A percentile compares a stretch with the other conserved stretches of the same genome.
Conservation (phyloP, 2,113 vertebrate genomes). For the Eurypyga helias region DNA sequence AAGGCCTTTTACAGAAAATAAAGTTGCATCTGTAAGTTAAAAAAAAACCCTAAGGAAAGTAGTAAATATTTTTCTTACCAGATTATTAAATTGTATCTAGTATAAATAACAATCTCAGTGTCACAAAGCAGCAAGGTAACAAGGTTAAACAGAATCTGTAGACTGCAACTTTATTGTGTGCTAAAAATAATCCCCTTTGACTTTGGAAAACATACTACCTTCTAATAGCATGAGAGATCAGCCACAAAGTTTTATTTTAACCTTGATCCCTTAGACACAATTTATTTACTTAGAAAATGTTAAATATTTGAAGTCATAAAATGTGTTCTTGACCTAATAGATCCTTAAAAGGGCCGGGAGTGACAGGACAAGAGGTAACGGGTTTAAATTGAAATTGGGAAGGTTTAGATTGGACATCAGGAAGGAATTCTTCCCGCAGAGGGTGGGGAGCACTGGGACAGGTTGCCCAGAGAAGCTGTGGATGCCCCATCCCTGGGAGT, state of each 20-base stretch:
- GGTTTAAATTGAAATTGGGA: no score
- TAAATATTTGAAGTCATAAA: constrained; percentile 4
- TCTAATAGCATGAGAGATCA: background rate
- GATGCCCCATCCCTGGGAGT: no score
- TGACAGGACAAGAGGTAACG: no score
- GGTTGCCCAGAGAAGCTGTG: no score
- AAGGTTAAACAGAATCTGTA: background rate
- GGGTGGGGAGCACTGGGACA: no score
- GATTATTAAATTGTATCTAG: background rate
- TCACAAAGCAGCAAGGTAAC: background rate
- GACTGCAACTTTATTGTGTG: background rate
- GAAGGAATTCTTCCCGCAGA: no score
- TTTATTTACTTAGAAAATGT: background rate
- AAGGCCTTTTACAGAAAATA: background rate
- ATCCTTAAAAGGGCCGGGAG: background rate
- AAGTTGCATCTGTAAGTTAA: background rate
- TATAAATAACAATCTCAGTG: background rate
- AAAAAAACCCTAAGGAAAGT: background rate
- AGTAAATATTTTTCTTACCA: background rate
- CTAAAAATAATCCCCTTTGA: background rate
- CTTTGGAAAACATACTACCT: background rate
- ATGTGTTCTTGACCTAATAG: background rate
- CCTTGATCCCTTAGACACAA: background rate
- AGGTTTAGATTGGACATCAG: no score
- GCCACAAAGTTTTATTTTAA: background rate